A percentile compares a stretch with the other conserved stretches of the same genome.
Conservation (phyloP, 2,888 invertebrate genomes). For the Clivina fossor region DNA sequence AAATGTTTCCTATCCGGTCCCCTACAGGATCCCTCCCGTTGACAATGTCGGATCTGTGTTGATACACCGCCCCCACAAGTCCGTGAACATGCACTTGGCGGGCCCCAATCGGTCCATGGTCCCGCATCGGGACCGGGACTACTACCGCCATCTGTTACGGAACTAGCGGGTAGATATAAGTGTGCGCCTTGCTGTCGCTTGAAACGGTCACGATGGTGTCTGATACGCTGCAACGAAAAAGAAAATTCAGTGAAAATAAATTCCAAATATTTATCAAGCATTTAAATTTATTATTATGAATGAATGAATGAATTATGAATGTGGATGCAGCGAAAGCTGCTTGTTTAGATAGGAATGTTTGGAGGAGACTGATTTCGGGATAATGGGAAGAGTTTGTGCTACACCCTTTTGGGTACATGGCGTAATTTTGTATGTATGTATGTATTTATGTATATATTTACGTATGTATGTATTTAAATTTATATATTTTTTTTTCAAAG, state of each 20-base stretch:
- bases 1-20: constrained; percentile 83
- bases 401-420: too few relatives aligned
- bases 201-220: constrained; percentile 71
- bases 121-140: constrained; percentile 62
- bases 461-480: too few relatives aligned
- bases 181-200: constrained; percentile 77
- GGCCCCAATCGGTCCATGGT: constrained; percentile 83
- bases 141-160: constrained; percentile 69
- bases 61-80: constrained; percentile 93
- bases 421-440: too few relatives aligned
- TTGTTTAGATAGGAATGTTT: too few relatives aligned
- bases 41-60: constrained; percentile 78
- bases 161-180: constrained; percentile 70
- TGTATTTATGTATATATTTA: too few relatives aligned
- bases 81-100: constrained; percentile 81
- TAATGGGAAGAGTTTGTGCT: too few relatives aligned
- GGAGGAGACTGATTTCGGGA: too few relatives aligned
- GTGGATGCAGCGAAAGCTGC: too few relatives aligned
- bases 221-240: constrained; percentile 51
- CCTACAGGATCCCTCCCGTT: constrained; percentile 65
- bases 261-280: constrained; percentile 3
- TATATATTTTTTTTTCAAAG: too few relatives aligned
- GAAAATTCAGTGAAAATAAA: neutral
- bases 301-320: constrained; percentile 11
- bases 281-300: constrained; percentile 11